These are phyloP conservation scores for Luperina testacea DNA, from an alignment of 2,888 invertebrate species.

Conservation along the genomic window DNA sequence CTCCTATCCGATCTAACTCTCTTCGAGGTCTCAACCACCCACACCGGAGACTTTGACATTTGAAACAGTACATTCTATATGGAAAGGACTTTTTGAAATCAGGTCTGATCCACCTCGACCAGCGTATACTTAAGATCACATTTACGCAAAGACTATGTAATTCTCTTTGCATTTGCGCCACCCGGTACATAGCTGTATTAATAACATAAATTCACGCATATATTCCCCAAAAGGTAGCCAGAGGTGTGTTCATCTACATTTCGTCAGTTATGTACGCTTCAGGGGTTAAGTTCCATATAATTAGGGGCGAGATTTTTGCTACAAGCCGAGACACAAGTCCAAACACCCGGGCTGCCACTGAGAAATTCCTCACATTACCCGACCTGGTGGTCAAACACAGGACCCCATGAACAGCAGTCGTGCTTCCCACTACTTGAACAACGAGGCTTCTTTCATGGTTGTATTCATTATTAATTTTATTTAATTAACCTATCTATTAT, in stretches of 20 bases:
- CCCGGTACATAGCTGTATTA: neutral
- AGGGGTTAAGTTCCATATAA: neutral
- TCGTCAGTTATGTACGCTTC: neutral
- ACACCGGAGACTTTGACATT: conserved; percentile 49
- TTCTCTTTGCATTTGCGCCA: neutral
- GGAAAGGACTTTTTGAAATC: neutral
- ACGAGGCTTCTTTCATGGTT: neutral
- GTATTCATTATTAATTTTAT: conserved; percentile 9
- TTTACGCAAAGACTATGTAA: neutral
- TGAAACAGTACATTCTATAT: conserved; percentile 35
- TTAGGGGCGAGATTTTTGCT: neutral
- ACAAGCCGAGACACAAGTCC: neutral
- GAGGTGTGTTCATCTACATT: neutral
- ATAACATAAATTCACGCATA: too few relatives aligned
- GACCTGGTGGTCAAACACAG: neutral
- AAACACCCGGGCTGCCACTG: neutral
- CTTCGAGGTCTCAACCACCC: conserved; percentile 40
- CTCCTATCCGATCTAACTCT: conserved; percentile 42
- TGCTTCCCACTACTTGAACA: neutral
- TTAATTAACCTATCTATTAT: too few relatives aligned
- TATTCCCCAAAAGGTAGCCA: neutral
- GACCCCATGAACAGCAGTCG: neutral
- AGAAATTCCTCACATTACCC: neutral
- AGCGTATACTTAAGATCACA: neutral
- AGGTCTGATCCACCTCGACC: neutral